These are phyloP conservation scores for Callipepla californica DNA, from an alignment of 2,113 vertebrate species.

Conservation along the genomic window DNA sequence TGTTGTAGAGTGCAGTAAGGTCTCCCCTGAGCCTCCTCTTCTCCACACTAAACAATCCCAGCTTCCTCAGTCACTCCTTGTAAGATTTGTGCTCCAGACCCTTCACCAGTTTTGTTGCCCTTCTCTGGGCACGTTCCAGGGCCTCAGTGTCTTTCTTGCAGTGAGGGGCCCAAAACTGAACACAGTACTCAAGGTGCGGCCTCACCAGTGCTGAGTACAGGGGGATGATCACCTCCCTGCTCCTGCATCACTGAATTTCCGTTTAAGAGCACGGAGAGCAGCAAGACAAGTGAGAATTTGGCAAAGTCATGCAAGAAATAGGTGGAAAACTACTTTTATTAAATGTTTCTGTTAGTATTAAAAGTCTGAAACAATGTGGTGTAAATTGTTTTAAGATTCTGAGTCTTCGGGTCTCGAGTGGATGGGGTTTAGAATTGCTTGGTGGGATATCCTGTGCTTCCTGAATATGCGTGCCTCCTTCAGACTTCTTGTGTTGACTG, in stretches of 20 bases:
- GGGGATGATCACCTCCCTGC: too few species aligned
- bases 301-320: background rate
- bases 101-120: too few species aligned
- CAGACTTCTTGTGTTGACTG: background rate
- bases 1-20: too few species aligned
- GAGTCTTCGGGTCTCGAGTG: background rate
- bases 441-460: background rate
- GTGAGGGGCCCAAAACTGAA: too few species aligned
- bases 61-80: too few species aligned
- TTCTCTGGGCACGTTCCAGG: too few species aligned
- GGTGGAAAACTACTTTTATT: background rate
- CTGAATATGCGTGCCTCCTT: background rate
- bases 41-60: too few species aligned
- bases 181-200: too few species aligned
- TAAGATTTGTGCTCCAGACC: too few species aligned
- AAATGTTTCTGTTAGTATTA: background rate
- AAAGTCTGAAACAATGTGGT: background rate
- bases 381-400: background rate
- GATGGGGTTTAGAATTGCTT: background rate
- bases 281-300: background rate
- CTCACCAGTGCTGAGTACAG: too few species aligned
- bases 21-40: too few species aligned
- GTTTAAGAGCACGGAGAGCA: background rate
- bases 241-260: background rate
- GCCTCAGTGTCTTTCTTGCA: too few species aligned